These are phyloP conservation scores for Leptobrachium ailaonicum DNA, from an alignment of 2,113 vertebrate genomes.

Conservation along the genomic window DNA sequence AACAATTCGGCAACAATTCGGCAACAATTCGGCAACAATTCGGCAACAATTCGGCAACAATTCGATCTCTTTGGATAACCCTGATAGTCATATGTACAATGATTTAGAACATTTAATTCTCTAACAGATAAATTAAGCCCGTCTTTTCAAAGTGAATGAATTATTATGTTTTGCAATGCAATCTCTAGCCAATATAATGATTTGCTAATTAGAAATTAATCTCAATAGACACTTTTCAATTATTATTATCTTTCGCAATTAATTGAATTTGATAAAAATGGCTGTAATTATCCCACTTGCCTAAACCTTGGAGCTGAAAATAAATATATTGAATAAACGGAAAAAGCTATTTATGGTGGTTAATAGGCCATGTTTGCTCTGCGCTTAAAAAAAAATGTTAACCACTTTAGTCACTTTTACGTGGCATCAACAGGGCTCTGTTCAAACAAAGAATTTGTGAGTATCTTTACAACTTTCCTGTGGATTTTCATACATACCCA, in stretches of 20 bases:
- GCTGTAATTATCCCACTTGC: background rate
- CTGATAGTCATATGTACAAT: background rate
- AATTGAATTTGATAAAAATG: constrained; percentile 31
- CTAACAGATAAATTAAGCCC: too few relatives aligned
- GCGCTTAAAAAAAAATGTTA: too few relatives aligned
- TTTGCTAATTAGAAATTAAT: constrained; percentile 29
- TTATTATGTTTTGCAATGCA: constrained; percentile 2
- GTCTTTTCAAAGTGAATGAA: background rate
- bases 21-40: too few relatives aligned
- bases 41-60: too few relatives aligned
- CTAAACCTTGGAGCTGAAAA: background rate
- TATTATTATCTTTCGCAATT: constrained; percentile 28
- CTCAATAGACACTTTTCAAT: constrained; percentile 17
- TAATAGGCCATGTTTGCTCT: background rate
- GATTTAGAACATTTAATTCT: background rate
- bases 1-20: too few relatives aligned
- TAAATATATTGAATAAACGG: background rate
- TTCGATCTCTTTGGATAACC: too few relatives aligned
- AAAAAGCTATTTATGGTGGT: background rate
- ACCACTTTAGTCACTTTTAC: too few relatives aligned
- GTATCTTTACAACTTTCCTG: too few relatives aligned
- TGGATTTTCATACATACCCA: too few relatives aligned
- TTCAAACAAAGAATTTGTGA: too few relatives aligned
- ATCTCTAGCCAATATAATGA: background rate
- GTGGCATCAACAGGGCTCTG: too few relatives aligned